Conservation (phyloP, 2,113 vertebrate genomes). For the Spheniscus mendiculus region DNA sequence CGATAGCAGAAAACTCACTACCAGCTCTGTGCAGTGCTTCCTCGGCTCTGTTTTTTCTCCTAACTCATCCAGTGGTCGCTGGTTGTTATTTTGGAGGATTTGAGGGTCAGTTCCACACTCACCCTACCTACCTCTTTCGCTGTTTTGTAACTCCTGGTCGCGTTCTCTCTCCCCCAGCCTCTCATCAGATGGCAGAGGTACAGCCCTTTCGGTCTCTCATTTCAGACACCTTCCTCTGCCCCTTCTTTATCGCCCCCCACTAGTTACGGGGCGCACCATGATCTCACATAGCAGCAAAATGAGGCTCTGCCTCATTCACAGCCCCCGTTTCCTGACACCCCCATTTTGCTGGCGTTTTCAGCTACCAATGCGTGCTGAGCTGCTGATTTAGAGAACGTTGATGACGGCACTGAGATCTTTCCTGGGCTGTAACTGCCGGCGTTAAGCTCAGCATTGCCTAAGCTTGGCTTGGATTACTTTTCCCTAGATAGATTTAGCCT, state of each 20-base stretch:
- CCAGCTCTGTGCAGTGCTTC: neutral
- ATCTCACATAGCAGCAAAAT: neutral
- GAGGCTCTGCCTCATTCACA: neutral
- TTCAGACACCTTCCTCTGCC: neutral
- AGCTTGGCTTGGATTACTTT: neutral
- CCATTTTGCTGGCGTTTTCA: neutral
- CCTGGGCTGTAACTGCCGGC: neutral
- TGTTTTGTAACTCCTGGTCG: neutral
- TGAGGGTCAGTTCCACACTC: neutral
- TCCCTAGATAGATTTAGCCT: neutral
- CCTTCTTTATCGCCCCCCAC: neutral
- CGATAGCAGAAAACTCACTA: neutral
- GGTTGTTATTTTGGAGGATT: neutral
- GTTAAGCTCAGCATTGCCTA: neutral
- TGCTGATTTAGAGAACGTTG: neutral
- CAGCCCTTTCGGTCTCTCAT: neutral
- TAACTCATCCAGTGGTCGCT: neutral
- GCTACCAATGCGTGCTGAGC: accelerated
- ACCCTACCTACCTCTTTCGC: neutral
- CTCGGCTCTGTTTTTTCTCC: neutral
- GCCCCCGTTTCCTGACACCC: neutral
- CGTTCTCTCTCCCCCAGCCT: neutral
- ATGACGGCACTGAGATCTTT: neutral
- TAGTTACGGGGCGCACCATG: neutral
- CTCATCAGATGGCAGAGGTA: neutral